Conservation (phyloP, 37 sponge, comb jelly and placozoan genomes). For the Beroe forskalii region DNA sequence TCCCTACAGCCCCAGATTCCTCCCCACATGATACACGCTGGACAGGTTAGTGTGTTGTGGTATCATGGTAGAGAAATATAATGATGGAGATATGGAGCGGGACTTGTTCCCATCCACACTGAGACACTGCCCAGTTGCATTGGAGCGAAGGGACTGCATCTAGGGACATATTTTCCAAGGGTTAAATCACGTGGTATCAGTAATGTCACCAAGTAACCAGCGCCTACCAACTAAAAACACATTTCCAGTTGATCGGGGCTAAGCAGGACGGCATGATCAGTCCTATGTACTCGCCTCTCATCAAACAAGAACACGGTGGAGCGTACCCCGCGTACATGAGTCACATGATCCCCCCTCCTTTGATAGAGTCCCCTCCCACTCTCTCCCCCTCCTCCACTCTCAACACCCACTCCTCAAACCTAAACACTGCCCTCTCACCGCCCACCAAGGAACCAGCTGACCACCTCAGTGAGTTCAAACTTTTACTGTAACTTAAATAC, state of each 20-base stretch:
- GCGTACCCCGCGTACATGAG: not conserved
- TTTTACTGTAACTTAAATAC: too few species aligned
- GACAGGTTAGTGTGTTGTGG: not conserved
- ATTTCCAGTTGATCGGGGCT: not conserved
- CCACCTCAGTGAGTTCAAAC: constrained; percentile 14
- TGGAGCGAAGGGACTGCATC: too few species aligned
- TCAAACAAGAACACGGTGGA: not conserved
- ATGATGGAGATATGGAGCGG: too few species aligned
- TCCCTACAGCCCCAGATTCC: not conserved
- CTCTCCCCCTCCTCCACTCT: constrained; percentile 8
- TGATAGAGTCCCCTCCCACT: not conserved
- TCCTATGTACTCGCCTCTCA: not conserved
- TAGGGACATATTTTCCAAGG: too few species aligned
- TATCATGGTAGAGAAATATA: too few species aligned
- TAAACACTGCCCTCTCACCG: too few species aligned
- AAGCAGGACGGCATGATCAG: constrained; percentile 3
- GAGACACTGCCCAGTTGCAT: too few species aligned
- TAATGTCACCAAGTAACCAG: too few species aligned
- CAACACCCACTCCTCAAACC: not conserved
- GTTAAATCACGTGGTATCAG: too few species aligned
- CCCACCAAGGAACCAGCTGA: constrained; percentile 14
- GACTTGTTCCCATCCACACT: not conserved
- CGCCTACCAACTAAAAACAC: not conserved
- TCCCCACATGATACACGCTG: not conserved
- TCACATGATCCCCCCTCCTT: constrained; percentile 5